Evolutionary conservation across 2,797 vertebrate genomes (phyloP), one percentile per base, ranked within the genome.

Genomic region (Huso huso): DNA sequence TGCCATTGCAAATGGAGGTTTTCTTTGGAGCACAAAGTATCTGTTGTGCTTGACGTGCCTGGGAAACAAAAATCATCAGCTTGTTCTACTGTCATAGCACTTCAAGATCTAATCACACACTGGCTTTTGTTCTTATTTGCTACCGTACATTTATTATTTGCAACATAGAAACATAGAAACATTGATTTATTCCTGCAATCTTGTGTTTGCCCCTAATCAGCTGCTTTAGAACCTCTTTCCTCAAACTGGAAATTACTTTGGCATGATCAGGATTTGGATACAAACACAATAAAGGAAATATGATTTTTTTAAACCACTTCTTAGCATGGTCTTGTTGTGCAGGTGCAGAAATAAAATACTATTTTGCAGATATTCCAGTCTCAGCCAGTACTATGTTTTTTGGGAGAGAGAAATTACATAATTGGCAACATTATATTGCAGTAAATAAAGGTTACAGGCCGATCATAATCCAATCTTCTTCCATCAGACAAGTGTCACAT

Each of bases 81-180:
- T 58, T 58, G 10, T 58, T n/a, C 6, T 58, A 6, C 12, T 11
- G 55, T 6, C 12, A 12, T 9, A 12, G 2, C 55, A 53, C 13
- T 6, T n/a, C 13, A 7, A 12, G 6, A 58, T 58, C 11, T 12
- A 13, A 58, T 58, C 11, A 10, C 13, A 58, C 12, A 10, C 2
- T 58, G 55, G 55, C 55, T 58, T 58, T 58, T 58, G 12, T n/a
- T 58, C 11, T 10, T 58, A 58, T n/a, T 58, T 58, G 11, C 55
- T 58, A 11, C 55, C 11, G 1, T 11, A 58, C 12, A 58, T 13
- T 58, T 58, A 6, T 7, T 13, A 11, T 15, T 11, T 12, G 9
- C 10, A n/a, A n/a, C n/a, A n/a, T n/a, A n/a, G n/a, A n/a, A 58
- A 58, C 55, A 58, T 10, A 58, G 10, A 58, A 13, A 58, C 9